Evolutionary conservation across 2,113 vertebrate species (phyloP).

Genomic region (Dasyurus viverrinus): DNA sequence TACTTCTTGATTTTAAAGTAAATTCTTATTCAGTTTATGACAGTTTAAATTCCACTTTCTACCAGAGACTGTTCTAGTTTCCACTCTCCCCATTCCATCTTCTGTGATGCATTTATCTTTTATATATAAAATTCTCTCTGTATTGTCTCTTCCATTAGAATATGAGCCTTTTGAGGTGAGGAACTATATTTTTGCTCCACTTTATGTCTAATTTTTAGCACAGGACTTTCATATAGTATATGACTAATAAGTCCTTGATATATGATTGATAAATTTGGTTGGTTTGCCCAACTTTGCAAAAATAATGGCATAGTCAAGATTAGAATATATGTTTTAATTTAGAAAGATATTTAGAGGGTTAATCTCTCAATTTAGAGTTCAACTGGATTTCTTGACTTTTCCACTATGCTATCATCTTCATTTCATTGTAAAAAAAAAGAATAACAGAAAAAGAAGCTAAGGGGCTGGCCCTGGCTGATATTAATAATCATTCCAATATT

Average conservation of each 20-base stretch:
- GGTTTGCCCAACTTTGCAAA: background rate
- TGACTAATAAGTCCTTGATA: background rate
- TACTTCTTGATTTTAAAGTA: too few relatives aligned
- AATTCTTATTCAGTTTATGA: too few relatives aligned
- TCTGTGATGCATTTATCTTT: background rate
- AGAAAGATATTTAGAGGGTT: too few relatives aligned
- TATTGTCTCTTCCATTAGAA: background rate
- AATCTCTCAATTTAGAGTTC: too few relatives aligned
- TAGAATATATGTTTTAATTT: background rate
- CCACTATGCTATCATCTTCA: background rate
- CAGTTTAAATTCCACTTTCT: background rate
- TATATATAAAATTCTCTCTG: background rate
- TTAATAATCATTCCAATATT: background rate
- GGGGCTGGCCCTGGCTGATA: background rate
- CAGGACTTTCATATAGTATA: background rate
- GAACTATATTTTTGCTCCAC: background rate
- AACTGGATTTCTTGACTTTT: background rate
- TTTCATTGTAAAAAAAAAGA: background rate
- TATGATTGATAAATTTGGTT: background rate
- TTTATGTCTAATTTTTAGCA: background rate
- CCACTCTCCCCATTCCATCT: background rate
- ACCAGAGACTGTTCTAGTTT: background rate
- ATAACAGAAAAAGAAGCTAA: background rate
- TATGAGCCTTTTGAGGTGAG: background rate
- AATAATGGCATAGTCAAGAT: background rate